A percentile compares a stretch with the other conserved stretches of the same genome.
Evolutionary conservation across 1,140 invertebrate species (phyloP).

Genomic region (Formica exsecta): DNA sequence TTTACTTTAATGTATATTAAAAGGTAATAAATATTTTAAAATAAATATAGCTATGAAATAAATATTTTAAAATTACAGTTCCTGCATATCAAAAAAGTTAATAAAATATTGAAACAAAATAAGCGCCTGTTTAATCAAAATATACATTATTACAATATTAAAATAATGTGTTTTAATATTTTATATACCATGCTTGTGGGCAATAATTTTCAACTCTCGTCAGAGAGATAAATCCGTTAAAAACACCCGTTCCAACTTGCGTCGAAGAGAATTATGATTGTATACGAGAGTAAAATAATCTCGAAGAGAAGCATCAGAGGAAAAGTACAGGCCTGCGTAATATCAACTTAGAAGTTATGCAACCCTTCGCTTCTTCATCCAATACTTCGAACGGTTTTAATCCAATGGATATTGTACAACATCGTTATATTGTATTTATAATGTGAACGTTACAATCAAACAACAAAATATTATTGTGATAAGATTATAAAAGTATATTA

Average conservation of each 20-base stretch:
- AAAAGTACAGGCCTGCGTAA: neutral
- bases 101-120: neutral
- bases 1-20: neutral
- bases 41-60: neutral
- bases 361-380: neutral
- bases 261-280: conserved; percentile 10
- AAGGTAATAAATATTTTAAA: neutral
- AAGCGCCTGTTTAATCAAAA: neutral
- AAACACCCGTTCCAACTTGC: neutral
- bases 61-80: neutral
- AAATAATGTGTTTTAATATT: neutral
- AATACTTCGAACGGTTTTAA: neutral
- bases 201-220: neutral
- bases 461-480: conserved; percentile 2
- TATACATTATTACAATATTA: neutral
- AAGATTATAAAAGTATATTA: neutral
- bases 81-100: neutral
- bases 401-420: neutral
- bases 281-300: neutral
- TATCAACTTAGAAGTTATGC: neutral
- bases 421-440: neutral
- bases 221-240: neutral
- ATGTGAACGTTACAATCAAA: neutral
- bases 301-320: neutral
- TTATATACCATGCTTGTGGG: neutral